Conservation (phyloP, 1,140 invertebrate species). For the Holcopasites calliopsidis region DNA sequence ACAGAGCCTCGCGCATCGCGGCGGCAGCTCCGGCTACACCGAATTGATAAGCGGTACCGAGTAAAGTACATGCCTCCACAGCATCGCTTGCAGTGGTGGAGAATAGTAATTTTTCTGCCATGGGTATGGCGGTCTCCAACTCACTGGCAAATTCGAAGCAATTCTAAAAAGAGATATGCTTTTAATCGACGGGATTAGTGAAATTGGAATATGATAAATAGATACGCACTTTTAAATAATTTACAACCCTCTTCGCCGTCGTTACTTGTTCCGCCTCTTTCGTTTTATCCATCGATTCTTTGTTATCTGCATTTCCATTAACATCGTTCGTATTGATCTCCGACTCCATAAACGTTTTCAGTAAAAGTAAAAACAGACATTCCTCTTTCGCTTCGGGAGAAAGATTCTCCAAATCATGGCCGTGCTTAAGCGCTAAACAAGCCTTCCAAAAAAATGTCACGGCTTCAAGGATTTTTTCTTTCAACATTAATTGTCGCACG, state of each 20-base stretch:
- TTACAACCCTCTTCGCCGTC: slow-evolving; percentile 64
- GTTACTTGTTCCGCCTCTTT: slow-evolving; percentile 67
- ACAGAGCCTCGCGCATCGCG: slow-evolving; percentile 88
- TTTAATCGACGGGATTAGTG: too few relatives aligned
- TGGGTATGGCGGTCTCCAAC: slow-evolving; percentile 85
- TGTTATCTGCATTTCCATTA: slow-evolving; percentile 28
- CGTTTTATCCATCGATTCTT: background rate
- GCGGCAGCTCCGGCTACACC: slow-evolving; percentile 85
- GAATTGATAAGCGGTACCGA: slow-evolving; percentile 90
- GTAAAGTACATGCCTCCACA: slow-evolving; percentile 91
- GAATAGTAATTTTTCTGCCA: slow-evolving; percentile 86
- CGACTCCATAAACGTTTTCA: slow-evolving; percentile 75
- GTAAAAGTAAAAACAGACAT: slow-evolving; percentile 69
- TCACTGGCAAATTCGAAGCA: slow-evolving; percentile 84
- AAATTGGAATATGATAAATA: too few relatives aligned
- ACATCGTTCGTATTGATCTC: slow-evolving; percentile 29
- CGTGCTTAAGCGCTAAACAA: slow-evolving; percentile 58
- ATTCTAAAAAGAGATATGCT: slow-evolving; percentile 82
- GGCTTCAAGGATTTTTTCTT: slow-evolving; percentile 69
- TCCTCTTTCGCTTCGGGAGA: slow-evolving; percentile 64
- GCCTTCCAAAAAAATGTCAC: slow-evolving; percentile 65
- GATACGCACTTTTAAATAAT: slow-evolving; percentile 72
- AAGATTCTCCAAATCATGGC: slow-evolving; percentile 62
- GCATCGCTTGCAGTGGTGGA: slow-evolving; percentile 89
- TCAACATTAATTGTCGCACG: slow-evolving; percentile 72